Evolutionary conservation across 2,797 vertebrate species (phyloP), one percentile per base, ranked within the genome.

Genomic region (Hapalemur alaotrensis): DNA sequence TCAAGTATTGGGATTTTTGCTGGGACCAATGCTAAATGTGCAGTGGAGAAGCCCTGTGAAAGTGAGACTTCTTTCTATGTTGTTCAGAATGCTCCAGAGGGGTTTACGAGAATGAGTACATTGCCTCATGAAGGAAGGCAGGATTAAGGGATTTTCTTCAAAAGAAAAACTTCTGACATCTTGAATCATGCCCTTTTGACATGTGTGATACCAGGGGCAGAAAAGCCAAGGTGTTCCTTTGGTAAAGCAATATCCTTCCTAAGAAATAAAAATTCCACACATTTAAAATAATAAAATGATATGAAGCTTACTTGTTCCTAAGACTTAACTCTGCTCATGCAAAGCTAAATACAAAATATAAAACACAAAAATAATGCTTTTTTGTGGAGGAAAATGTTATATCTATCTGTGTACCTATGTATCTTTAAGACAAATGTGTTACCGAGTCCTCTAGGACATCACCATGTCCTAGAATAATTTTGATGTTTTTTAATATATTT

Each of bases 81-180:
- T 41, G 9, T 84, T 59, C 38, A 69, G 67, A 87, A 59, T 80
- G 57, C 28, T 95, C 85, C 11, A 4, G 50, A 54, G 46, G 30
- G 43, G 59, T 23, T 96, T 76, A 76, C n/a, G 35, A 43, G 23
- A 84, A 92, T 80, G 73, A 97, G 79, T 30, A 57, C 30, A 63
- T 23, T 61, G 48, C 25, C 48, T 88, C 89, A 75, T 76, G 83
- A 65, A 94, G 84, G 91, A 94, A 97, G 73, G 73, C 63, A 96
- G 75, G 96, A 95, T 97, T 97, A 96, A 97, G 78, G 75, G 91
- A 97, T 96, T 97, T 96, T 93, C 94, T 96, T 96, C 83, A 94
- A 96, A 89, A 94, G 75, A 70, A 91, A 88, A 89, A 38, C 17
- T 63, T 96, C 54, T 57, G 35, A 93, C 59, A 96, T 91, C 82